Conservation (phyloP, 1,140 invertebrate species). For the Bombus huntii region DNA sequence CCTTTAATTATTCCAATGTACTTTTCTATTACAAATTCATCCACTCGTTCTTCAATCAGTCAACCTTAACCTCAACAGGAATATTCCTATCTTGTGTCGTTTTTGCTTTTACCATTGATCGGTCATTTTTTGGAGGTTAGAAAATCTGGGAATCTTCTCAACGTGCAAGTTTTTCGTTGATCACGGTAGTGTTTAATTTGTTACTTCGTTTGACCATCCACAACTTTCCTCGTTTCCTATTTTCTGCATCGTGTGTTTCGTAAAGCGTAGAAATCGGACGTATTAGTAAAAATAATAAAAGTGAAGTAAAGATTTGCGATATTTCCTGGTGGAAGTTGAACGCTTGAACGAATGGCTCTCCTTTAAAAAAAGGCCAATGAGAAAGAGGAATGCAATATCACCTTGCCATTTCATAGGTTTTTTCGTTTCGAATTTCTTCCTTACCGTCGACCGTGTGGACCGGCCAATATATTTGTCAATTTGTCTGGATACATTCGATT, state of each 20-base stretch:
- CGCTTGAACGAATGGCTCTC: not conserved
- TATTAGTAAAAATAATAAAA: not conserved
- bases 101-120: not conserved
- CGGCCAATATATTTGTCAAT: slow-evolving; percentile 2
- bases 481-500: slow-evolving; percentile 1
- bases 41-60: too few relatives aligned
- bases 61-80: too few relatives aligned
- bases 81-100: not conserved
- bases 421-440: too few relatives aligned
- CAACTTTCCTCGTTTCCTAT: not conserved
- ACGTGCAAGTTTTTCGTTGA: not conserved
- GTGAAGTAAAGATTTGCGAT: not conserved
- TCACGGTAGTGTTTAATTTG: too few relatives aligned
- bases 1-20: too few relatives aligned
- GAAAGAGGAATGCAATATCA: not conserved
- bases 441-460: not conserved
- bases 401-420: not conserved
- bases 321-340: not conserved
- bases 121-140: accelerated
- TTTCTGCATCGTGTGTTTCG: not conserved
- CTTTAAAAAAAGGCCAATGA: not conserved
- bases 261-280: not conserved
- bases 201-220: not conserved
- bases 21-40: too few relatives aligned
- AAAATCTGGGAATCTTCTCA: not conserved